Base-by-base conservation (phyloP, 2,113 vertebrate genomes). In the Datnioides undecimradiatus region DNA sequence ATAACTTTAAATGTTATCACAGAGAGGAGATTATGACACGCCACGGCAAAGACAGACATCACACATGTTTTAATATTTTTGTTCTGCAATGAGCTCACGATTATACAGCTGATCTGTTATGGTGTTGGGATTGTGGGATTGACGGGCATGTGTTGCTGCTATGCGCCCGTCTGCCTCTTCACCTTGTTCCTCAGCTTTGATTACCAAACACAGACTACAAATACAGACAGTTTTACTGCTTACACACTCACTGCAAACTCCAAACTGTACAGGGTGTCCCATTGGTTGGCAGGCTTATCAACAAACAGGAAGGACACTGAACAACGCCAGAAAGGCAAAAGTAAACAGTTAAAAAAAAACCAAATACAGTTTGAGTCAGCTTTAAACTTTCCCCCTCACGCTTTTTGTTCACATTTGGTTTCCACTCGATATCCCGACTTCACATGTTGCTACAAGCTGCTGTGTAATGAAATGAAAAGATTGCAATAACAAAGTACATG, bases 401-500 rank as follows among this genome's bases (percentile, higher is more conserved):
- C 72, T 36, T 55, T 54, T 46, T 36, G 6, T 33, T 31, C 21
- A 63, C 38, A 41, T 78, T 79, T 76, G 31, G 31, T 82, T 81
- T 84, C 27, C 41, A 71, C 51, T 64, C n/a, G 1, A 71, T 63
- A 57, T 54, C 41, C 38, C 34, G 29, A 54, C 68, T 65, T 63
- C 69, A 79, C 69, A 80, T 79, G 69, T 85, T 83, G 71, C 84
- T 88, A 40, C 80, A 77, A 84, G 80, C 73, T 69, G 82, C 75
- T 60, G 71, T 62, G 46, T 63, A 64, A 85, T 49, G 68, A 64
- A 71, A 84, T 64, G 67, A 85, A 73, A 82, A 64, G 40, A 79
- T 41, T 27, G 65, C 49, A 82, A 62, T 65, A 74, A 83, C 57
- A 84, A 76, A 84, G 55, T 59, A 41, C 65, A 67, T 23, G 70